Evolutionary conservation across 2,797 vertebrate species (phyloP), one percentile per base, ranked within the genome.

Genomic region (Melanotaenia nigrans): DNA sequence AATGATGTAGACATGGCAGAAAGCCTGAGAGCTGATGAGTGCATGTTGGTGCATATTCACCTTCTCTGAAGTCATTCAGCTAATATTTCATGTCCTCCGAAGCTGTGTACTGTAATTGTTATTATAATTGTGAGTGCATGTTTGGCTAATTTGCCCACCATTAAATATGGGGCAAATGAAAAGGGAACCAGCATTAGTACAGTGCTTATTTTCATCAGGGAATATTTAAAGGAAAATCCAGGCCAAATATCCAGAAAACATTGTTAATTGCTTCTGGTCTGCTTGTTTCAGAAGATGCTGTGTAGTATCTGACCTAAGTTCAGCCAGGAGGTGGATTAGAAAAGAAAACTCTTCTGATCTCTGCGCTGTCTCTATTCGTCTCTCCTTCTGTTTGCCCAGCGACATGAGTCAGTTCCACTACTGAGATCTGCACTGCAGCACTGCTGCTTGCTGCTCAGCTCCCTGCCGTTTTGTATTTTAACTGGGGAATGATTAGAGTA

Each of bases 381-480:
- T 65, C 73, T 66, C 83, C 79, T 68, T 86, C 83, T 92, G 88
- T 93, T 90, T 92, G 87, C 91, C 87, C 64, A 61, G 85, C 36
- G 81, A 90, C 84, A 81, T 68, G 83, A 90, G 85, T 85, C 84
- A 86, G 92, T 91, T 89, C 85, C 83, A 80, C 76, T 82, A 83
- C 85, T 47, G 81, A 62, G 87, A 90, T 89, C 91, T 92, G 91
- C 89, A 91, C 89, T 92, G 90, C 90, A 90, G 76, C 83, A 92
- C 78, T 75, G 54, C 81, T 75, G 68, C 79, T 33, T 81, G 82
- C 80, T 85, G 86, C 89, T 87, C 82, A 80, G 89, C 84, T 77
- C 85, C 89, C 84, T 25, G 63, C 79, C 61, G 61, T 36, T 30
- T 73, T 75, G 71, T 83, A 68, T 79, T 78, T 65, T 74, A 72